These are phyloP conservation scores for Carabus problematicus DNA, from an alignment of 2,888 invertebrate species.

Conservation along the genomic window DNA sequence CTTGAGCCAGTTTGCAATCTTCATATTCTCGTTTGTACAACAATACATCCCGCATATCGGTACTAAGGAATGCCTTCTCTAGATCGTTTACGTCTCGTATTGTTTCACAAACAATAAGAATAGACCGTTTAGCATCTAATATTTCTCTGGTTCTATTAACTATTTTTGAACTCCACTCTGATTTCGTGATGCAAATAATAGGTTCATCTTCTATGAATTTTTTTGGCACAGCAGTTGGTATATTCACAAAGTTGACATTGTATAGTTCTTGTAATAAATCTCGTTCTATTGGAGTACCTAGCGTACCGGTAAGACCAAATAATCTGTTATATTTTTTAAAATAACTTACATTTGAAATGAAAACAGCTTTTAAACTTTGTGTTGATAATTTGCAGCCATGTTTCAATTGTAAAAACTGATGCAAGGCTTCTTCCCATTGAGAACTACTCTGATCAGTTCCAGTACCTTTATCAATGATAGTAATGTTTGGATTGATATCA, in stretches of 20 bases:
- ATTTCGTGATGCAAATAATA: slow-evolving; percentile 42
- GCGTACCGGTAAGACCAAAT: slow-evolving; percentile 56
- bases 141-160: slow-evolving; percentile 39
- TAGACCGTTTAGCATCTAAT: slow-evolving; percentile 47
- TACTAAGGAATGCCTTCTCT: slow-evolving; percentile 41
- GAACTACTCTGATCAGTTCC: slow-evolving; percentile 54
- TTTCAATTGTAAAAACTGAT: slow-evolving; percentile 58
- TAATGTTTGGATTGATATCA: slow-evolving; percentile 47
- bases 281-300: slow-evolving; percentile 52
- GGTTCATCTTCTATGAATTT: slow-evolving; percentile 48
- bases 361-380: slow-evolving; percentile 54
- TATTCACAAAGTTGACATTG: slow-evolving; percentile 50
- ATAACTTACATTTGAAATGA: slow-evolving; percentile 54
- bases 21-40: slow-evolving; percentile 46
- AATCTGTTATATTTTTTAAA: slow-evolving; percentile 48
- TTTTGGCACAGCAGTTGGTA: slow-evolving; percentile 52
- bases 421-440: slow-evolving; percentile 56
- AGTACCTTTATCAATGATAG: slow-evolving; percentile 54
- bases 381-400: slow-evolving; percentile 53
- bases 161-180: slow-evolving; percentile 44
- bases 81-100: slow-evolving; percentile 46
- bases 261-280: slow-evolving; percentile 51
- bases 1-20: slow-evolving; percentile 37
- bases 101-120: slow-evolving; percentile 51
- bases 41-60: slow-evolving; percentile 29